phyloP scores from a whole-genome alignment of 1,140 invertebrate genomes.

The Heliothis virescens region DNA sequence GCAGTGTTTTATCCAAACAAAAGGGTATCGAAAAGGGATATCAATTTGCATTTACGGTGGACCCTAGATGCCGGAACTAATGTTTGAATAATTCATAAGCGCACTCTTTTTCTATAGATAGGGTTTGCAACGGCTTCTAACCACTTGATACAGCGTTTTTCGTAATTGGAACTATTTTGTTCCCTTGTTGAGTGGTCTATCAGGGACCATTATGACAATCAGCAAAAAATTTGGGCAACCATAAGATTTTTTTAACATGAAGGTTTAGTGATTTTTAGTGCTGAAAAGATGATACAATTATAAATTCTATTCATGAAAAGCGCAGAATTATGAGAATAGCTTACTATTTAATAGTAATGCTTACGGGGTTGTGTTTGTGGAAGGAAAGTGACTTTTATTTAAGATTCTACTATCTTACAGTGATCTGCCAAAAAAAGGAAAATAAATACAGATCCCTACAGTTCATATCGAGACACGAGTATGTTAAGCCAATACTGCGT shows the following conservation, averaged over 20 bases:
- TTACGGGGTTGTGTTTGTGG: too few species aligned
- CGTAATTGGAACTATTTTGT: neutral
- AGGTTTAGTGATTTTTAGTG: too few species aligned
- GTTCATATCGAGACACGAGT: neutral
- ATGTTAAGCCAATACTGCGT: neutral
- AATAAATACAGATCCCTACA: neutral
- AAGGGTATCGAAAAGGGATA: neutral
- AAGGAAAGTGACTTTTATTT: too few species aligned
- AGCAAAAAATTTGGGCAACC: too few species aligned
- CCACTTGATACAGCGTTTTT: neutral
- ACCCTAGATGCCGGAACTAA: neutral
- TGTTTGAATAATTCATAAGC: slow-evolving; percentile 27
- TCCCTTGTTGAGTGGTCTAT: neutral
- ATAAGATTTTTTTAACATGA: too few species aligned
- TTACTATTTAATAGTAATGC: too few species aligned
- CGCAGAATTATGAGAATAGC: too few species aligned
- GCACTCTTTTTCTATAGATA: neutral
- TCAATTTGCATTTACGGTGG: slow-evolving; percentile 18
- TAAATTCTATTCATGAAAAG: too few species aligned
- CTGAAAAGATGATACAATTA: too few species aligned
- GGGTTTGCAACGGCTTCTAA: neutral
- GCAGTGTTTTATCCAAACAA: neutral
- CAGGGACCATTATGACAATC: too few species aligned
- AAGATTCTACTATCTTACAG: too few species aligned
- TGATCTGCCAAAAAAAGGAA: too few species aligned